Percentiles rank a stretch among this genome's conserved stretches.
These are phyloP conservation scores for Erannis defoliaria DNA, from an alignment of 2,888 invertebrate species.

Conservation along the genomic window DNA sequence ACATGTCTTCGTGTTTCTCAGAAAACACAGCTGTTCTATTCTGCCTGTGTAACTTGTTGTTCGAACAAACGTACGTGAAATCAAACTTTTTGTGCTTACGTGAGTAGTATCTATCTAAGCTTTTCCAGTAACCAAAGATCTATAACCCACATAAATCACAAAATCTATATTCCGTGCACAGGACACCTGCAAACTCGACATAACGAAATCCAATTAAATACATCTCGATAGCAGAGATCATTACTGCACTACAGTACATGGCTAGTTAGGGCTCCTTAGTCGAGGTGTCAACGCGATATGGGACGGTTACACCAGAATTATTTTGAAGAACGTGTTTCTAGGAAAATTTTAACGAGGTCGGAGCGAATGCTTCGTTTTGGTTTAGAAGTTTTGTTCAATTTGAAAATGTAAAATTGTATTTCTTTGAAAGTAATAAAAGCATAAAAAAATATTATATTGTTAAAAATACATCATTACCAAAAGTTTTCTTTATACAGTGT, in stretches of 20 bases:
- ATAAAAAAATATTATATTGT: no score
- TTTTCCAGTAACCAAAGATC: slow-evolving; percentile 33
- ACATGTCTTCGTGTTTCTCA: no score
- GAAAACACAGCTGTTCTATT: no score
- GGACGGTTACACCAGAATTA: slow-evolving; percentile 56
- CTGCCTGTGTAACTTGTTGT: no score
- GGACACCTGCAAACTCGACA: slow-evolving; percentile 75
- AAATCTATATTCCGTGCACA: slow-evolving; percentile 72
- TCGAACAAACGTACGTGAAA: no score
- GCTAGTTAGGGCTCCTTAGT: slow-evolving; percentile 71
- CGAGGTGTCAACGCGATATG: slow-evolving; percentile 57
- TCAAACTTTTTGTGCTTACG: no score
- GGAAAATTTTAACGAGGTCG: slow-evolving; percentile 50
- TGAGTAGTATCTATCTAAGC: neutral
- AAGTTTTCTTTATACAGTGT: no score
- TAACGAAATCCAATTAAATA: slow-evolving; percentile 83
- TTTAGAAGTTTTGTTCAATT: slow-evolving; percentile 6
- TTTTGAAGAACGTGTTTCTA: slow-evolving; percentile 51
- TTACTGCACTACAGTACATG: slow-evolving; percentile 69
- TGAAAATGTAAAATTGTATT: neutral
- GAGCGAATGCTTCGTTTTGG: slow-evolving; percentile 20
- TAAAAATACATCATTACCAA: no score
- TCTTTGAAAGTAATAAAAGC: neutral
- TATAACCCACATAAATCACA: slow-evolving; percentile 67
- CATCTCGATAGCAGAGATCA: slow-evolving; percentile 83